Percentiles rank a stretch among this genome's conserved stretches.
Evolutionary conservation across 2,888 invertebrate species (phyloP).

Genomic region (Eustalomyia histrio): DNA sequence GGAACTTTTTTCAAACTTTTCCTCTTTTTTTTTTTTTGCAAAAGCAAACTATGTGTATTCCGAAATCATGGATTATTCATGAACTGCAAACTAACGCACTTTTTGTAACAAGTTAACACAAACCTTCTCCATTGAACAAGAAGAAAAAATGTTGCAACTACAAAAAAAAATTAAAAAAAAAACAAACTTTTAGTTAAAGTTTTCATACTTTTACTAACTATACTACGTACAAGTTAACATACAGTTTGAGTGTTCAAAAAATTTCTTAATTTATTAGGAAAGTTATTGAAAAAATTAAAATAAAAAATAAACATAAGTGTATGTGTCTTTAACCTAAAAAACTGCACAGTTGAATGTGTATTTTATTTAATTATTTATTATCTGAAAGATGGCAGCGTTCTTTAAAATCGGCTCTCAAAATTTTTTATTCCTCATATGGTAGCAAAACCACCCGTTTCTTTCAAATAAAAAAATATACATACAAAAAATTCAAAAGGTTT

Average conservation of each 20-base stretch:
- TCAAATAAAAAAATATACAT: too few species aligned
- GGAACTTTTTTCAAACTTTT: constrained; percentile 14
- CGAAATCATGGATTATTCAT: constrained; percentile 68
- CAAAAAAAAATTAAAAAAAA: background rate
- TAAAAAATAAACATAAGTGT: background rate
- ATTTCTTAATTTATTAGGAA: constrained; percentile 36
- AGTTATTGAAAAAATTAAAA: constrained; percentile 38
- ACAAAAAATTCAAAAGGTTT: too few species aligned
- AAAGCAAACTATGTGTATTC: constrained; percentile 47
- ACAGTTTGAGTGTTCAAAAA: constrained; percentile 16
- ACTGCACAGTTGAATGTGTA: too few species aligned
- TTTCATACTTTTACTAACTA: constrained; percentile 5
- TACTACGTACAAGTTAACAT: background rate
- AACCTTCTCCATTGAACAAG: constrained; percentile 41
- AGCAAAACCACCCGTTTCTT: too few species aligned
- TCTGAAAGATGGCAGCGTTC: too few species aligned
- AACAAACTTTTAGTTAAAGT: constrained; percentile 34
- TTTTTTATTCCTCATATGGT: too few species aligned
- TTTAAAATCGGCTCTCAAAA: too few species aligned
- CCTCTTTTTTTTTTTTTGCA: constrained; percentile 32
- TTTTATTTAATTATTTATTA: too few species aligned
- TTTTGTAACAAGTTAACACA: constrained; percentile 58
- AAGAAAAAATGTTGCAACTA: constrained; percentile 36
- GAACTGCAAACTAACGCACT: constrained; percentile 65
- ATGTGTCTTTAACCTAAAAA: background rate